Evolutionary conservation across 2,797 vertebrate species (phyloP).

Genomic region (Melanotaenia boesemani): DNA sequence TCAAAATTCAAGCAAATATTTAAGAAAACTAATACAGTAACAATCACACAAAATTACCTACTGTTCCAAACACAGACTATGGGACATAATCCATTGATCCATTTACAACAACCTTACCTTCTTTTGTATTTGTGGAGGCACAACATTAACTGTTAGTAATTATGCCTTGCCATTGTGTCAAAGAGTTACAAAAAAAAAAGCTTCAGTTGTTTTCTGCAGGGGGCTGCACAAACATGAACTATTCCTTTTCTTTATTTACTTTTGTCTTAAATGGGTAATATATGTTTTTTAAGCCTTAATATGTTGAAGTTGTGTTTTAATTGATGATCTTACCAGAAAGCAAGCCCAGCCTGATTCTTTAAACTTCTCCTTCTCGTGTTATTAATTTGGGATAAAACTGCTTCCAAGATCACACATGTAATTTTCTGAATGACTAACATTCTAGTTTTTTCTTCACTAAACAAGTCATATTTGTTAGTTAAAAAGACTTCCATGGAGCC

Average conservation of each 20-base stretch:
- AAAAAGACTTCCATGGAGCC: background rate
- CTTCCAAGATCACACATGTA: no score
- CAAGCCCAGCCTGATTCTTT: background rate
- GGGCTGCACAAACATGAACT: background rate
- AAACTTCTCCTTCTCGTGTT: background rate
- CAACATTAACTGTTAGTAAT: background rate
- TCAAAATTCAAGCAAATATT: background rate
- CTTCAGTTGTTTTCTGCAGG: background rate
- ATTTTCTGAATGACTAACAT: background rate
- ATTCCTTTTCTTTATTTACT: background rate
- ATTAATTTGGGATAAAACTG: background rate
- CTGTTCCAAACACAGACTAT: background rate
- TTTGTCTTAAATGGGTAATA: background rate
- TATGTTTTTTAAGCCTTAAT: background rate
- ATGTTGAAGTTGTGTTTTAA: background rate
- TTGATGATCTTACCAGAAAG: background rate
- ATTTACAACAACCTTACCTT: background rate
- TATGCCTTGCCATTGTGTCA: background rate
- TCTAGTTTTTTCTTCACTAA: background rate
- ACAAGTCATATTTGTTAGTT: background rate
- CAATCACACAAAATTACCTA: background rate
- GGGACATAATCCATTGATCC: background rate
- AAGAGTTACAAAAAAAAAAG: background rate
- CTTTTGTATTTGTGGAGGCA: background rate
- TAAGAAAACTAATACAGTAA: background rate